A percentile compares a stretch with the other conserved stretches of the same genome.
Evolutionary conservation across 2,888 invertebrate species (phyloP).

Genomic region (Pyrrhia umbra): DNA sequence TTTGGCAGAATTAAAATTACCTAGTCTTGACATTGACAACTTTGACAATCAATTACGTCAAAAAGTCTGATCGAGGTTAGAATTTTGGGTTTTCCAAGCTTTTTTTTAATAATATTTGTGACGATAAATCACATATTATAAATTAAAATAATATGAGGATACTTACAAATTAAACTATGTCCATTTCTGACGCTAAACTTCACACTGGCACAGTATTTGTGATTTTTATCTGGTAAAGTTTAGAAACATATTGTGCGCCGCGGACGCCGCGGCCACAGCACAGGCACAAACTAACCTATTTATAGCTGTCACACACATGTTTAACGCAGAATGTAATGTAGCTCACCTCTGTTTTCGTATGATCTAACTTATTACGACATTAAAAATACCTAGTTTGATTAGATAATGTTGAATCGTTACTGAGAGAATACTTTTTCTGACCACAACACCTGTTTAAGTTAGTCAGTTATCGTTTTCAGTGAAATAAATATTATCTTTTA

Average conservation of each 20-base stretch:
- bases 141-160: not conserved
- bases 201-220: slow-evolving; percentile 53
- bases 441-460: too few species aligned
- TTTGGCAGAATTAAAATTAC: not conserved
- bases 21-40: slow-evolving; percentile 19
- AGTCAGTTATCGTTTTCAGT: too few species aligned
- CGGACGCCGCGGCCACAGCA: slow-evolving; percentile 45
- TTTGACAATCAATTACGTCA: slow-evolving; percentile 23
- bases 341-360: slow-evolving; percentile 42
- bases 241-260: slow-evolving; percentile 58
- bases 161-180: slow-evolving; percentile 57
- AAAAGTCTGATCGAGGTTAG: slow-evolving; percentile 38
- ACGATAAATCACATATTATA: not conserved
- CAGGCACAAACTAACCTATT: slow-evolving; percentile 79
- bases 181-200: slow-evolving; percentile 49
- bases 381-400: slow-evolving; percentile 32
- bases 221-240: slow-evolving; percentile 59
- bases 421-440: slow-evolving; percentile 22
- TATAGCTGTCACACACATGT: slow-evolving; percentile 75
- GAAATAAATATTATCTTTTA: too few species aligned
- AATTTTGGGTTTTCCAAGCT: slow-evolving; percentile 13
- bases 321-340: slow-evolving; percentile 34
- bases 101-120: slow-evolving; percentile 14
- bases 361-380: slow-evolving; percentile 45
- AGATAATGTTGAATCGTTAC: slow-evolving; percentile 33